These are phyloP conservation scores for Leptodactylus fallax DNA, from an alignment of 2,797 vertebrate genomes.

Conservation along the genomic window DNA sequence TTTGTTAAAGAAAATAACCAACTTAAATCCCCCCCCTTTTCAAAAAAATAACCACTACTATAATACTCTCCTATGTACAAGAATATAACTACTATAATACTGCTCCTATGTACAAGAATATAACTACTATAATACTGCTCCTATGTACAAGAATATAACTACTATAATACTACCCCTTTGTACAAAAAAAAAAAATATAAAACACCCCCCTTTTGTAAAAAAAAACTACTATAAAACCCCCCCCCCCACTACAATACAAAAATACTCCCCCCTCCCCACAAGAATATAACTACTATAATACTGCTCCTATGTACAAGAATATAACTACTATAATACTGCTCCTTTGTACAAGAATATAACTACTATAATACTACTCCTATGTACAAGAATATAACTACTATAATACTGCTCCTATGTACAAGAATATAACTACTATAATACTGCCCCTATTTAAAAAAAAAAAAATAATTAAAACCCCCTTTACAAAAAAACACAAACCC, in stretches of 20 bases:
- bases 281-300: constrained; percentile 9
- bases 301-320: not conserved
- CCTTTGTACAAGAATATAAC: constrained; percentile 4
- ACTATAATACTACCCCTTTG: not conserved
- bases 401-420: not conserved
- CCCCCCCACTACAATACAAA: no score
- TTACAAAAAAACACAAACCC: no score
- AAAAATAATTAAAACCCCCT: no score
- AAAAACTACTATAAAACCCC: no score
- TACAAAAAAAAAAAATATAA: not conserved
- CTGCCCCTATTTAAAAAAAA: no score
- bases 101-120: not conserved
- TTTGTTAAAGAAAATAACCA: no score
- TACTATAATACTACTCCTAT: not conserved
- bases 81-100: constrained; percentile 11
- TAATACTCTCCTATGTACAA: constrained; percentile 10
- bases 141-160: not conserved
- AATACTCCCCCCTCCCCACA: no score
- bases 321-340: constrained; percentile 2
- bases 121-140: not conserved
- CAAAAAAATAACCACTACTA: no score
- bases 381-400: constrained; percentile 2
- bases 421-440: constrained; percentile 9
- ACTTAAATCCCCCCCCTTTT: no score
- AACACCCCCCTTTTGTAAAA: no score